Evolutionary conservation across 2,797 vertebrate genomes (phyloP).

Genomic region (Platyrinchus mystaceus): DNA sequence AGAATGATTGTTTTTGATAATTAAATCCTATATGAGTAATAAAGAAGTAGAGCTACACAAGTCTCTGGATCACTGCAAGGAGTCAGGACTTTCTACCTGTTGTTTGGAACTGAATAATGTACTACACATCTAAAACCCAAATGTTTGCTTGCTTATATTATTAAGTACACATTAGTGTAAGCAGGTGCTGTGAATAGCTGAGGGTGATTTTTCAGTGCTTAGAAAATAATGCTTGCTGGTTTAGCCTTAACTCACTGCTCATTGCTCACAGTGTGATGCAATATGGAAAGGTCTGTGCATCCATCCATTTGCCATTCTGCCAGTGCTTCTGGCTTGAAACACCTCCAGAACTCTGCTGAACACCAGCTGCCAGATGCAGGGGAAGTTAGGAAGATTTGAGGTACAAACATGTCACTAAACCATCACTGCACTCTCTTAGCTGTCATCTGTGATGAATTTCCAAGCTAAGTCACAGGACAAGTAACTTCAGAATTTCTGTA

Average conservation of each 20-base stretch:
- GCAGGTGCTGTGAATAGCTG: neutral
- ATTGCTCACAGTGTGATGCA: neutral
- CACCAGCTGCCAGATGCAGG: neutral
- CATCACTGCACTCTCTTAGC: neutral
- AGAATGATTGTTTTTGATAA: neutral
- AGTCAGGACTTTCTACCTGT: neutral
- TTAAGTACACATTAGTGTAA: neutral
- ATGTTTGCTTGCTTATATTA: neutral
- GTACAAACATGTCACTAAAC: neutral
- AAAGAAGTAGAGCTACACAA: neutral
- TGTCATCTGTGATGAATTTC: neutral
- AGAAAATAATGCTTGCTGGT: neutral
- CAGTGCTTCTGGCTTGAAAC: neutral
- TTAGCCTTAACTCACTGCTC: neutral
- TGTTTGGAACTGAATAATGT: neutral
- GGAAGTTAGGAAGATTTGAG: neutral
- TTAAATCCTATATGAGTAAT: neutral
- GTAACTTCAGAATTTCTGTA: neutral
- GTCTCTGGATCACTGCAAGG: neutral
- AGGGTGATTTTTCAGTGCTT: neutral
- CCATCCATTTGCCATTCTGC: slow-evolving; percentile 29
- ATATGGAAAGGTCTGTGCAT: neutral
- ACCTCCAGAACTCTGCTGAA: neutral
- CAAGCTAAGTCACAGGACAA: neutral
- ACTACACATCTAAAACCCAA: neutral